Evolutionary conservation across 2,113 vertebrate species (phyloP).

Genomic region (Aptenodytes patagonicus): DNA sequence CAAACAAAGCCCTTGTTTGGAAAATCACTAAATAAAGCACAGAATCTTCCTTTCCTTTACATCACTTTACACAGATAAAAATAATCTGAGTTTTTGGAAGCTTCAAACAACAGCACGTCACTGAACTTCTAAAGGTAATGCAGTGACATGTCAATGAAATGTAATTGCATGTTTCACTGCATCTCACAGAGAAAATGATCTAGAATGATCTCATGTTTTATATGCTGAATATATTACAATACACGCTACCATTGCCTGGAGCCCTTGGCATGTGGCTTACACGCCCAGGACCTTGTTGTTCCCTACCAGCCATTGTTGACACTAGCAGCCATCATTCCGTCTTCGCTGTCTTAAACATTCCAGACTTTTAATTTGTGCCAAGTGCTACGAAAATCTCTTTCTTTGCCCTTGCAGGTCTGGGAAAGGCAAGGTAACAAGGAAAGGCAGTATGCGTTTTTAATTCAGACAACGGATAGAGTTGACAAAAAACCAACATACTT

Average conservation of each 20-base stretch:
- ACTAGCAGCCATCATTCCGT: not conserved
- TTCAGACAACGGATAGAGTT: not conserved
- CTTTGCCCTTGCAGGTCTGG: not conserved
- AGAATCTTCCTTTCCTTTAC: not conserved
- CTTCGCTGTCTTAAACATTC: not conserved
- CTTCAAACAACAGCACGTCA: not conserved
- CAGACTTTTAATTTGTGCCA: not conserved
- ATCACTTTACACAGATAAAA: not conserved
- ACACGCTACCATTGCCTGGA: not conserved
- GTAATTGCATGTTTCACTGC: not conserved
- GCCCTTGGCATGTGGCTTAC: not conserved
- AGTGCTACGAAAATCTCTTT: not conserved
- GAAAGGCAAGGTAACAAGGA: not conserved
- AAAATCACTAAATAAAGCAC: not conserved
- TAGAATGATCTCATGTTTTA: not conserved
- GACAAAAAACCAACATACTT: not conserved
- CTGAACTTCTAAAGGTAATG: not conserved
- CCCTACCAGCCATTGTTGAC: not conserved
- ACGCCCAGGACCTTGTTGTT: not conserved
- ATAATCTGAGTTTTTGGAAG: not conserved
- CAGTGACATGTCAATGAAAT: not conserved
- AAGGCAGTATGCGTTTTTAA: not conserved
- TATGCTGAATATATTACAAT: not conserved
- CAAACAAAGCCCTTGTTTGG: not conserved
- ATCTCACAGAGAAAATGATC: not conserved